Conservation (phyloP, 2,113 vertebrate species). For the Phylloscopus trochiloides region DNA sequence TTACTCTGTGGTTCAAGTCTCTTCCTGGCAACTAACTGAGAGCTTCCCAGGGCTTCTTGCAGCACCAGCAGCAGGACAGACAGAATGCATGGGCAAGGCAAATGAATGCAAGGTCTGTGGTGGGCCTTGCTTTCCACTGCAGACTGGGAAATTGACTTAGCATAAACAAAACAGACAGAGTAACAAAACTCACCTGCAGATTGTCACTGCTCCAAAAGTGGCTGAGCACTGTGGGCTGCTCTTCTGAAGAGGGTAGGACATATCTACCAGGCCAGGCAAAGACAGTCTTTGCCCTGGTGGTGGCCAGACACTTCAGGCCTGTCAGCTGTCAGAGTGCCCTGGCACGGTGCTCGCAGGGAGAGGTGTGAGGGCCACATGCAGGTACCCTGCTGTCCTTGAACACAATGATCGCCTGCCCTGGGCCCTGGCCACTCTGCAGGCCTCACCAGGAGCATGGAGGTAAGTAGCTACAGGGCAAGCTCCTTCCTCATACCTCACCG, state of each 20-base stretch:
- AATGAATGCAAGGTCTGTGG: background rate
- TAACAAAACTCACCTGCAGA: background rate
- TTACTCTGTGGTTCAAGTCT: background rate
- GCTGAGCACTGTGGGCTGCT: accelerated
- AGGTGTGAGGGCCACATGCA: accelerated
- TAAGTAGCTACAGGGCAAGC: accelerated
- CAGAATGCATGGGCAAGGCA: background rate
- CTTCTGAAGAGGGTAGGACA: background rate
- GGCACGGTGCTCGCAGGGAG: accelerated
- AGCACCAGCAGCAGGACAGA: background rate
- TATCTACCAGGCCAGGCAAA: accelerated
- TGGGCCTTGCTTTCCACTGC: background rate
- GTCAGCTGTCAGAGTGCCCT: accelerated
- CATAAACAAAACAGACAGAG: too few relatives aligned
- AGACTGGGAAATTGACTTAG: background rate
- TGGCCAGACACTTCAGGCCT: accelerated
- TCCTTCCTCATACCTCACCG: accelerated
- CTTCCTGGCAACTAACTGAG: background rate
- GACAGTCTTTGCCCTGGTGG: accelerated
- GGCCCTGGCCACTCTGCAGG: accelerated
- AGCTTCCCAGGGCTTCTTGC: background rate
- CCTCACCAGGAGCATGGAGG: accelerated
- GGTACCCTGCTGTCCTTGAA: accelerated
- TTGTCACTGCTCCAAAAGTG: background rate
- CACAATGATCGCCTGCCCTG: accelerated